These are phyloP conservation scores for Oceanites oceanicus DNA, from an alignment of 2,113 vertebrate species.

Conservation along the genomic window DNA sequence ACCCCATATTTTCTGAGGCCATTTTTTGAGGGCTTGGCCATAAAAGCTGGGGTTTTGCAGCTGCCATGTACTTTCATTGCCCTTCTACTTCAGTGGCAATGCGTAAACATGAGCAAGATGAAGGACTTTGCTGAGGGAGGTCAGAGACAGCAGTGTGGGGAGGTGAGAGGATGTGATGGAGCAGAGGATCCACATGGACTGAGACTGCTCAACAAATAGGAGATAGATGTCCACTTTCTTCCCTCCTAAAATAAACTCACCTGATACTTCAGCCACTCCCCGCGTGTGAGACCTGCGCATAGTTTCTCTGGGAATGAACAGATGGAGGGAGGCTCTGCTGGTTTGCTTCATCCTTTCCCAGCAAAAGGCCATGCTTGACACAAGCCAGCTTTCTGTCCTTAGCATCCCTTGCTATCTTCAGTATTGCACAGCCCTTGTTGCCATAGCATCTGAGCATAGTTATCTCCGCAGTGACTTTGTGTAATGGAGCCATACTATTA, in stretches of 20 bases:
- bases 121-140: background rate
- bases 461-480: background rate
- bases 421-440: background rate
- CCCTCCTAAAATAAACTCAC: background rate
- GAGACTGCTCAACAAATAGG: background rate
- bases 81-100: background rate
- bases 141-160: background rate
- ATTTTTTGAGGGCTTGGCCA: background rate
- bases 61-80: background rate
- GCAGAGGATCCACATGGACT: background rate
- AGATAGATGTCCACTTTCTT: background rate
- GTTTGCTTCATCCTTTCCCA: background rate
- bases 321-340: background rate
- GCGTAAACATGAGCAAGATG: background rate
- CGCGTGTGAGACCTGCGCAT: fast-evolving
- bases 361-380: background rate
- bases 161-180: background rate
- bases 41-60: background rate
- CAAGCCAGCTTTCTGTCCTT: constrained; percentile 2
- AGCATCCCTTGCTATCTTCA: background rate
- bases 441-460: background rate
- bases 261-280: background rate
- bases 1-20: background rate
- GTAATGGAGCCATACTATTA: background rate
- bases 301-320: background rate